Base-by-base conservation (phyloP, 1,140 invertebrate species). In the Leptonema lineaticorne region DNA sequence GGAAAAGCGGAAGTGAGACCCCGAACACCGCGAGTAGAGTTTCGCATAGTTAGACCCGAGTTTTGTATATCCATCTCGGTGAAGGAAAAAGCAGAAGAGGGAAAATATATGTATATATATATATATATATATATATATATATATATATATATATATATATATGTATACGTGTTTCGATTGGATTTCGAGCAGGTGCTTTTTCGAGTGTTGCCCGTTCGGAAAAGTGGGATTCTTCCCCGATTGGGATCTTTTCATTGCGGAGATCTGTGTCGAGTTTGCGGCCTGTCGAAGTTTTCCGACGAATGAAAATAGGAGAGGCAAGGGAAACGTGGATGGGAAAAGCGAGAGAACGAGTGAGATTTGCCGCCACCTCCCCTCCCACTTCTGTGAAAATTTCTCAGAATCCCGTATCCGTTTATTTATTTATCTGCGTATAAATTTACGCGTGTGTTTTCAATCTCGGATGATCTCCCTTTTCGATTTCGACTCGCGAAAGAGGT, bases 91-190 rank as follows among this genome's bases (percentile, higher is more conserved):
- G 22, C n/a, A n/a, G n/a, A n/a, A n/a, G n/a, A n/a, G n/a, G n/a
- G n/a, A n/a, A n/a, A n/a, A n/a, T n/a, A n/a, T n/a, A n/a, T n/a
- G n/a, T n/a, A n/a, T n/a, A n/a, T n/a, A n/a, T n/a, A n/a, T n/a
- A n/a, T n/a, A n/a, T n/a, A n/a, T n/a, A n/a, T n/a, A n/a, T n/a
- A n/a, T n/a, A n/a, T n/a, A n/a, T n/a, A n/a, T n/a, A n/a, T n/a
- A n/a, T n/a, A n/a, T n/a, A n/a, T n/a, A n/a, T n/a, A n/a, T n/a
- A n/a, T n/a, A n/a, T n/a, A n/a, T n/a, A n/a, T n/a, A n/a, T n/a
- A n/a, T n/a, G n/a, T n/a, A n/a, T n/a, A n/a, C n/a, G n/a, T 26
- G 50, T 53, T 53, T 24, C 27, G 50, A 53, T 53, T 53, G 50
- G 50, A 53, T 53, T 53, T 53, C 50, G 22, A 53, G 50, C 27